Evolutionary conservation across 2,888 invertebrate species (phyloP), one percentile per base, ranked within the genome.

Genomic region (Idaea dimidiata): DNA sequence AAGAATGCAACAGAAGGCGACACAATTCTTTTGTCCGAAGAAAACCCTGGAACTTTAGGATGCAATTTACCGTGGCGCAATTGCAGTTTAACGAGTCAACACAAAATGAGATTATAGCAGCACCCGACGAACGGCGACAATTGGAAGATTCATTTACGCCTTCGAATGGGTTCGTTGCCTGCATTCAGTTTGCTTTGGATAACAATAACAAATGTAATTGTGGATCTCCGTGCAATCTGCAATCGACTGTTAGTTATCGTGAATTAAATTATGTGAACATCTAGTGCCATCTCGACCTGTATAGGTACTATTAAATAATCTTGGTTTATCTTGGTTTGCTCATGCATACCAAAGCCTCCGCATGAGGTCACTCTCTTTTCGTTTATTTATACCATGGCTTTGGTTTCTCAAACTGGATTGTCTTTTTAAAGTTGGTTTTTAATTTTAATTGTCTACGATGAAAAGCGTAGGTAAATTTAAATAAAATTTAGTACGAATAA

Each of bases 31-130:
- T 65, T 63, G 66, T 68, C 58, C 62, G n/a, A 24, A 58, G 62
- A 66, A 65, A 69, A 67, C 57, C 57, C 62, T 69, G 66, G 66
- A 69, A 69, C 68, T 71, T 67, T 71, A 68, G 64, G 69, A 71
- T 72, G 74, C 72, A 75, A 77, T 72, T 68, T 72, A 68, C 68
- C 67, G 65, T 66, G 65, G 65, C 63, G 67, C 71, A 72, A 75
- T 71, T 72, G 73, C 73, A 69, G 62, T 73, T 76, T 76, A 80
- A 78, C 75, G 77, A 76, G 75, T 75, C 70, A 71, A 76, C 77
- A 73, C 75, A 77, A 75, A 80, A 80, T 73, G 72, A 73, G 74
- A 79, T 80, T 80, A 77, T 64, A 67, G 65, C 61, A 31, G 66
- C 65, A 59, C 66, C 60, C 66, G 58, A 66, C 53, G 65, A 69